Evolutionary conservation across 2,888 invertebrate species (phyloP).

Genomic region (Tanytarsus gracilentus): DNA sequence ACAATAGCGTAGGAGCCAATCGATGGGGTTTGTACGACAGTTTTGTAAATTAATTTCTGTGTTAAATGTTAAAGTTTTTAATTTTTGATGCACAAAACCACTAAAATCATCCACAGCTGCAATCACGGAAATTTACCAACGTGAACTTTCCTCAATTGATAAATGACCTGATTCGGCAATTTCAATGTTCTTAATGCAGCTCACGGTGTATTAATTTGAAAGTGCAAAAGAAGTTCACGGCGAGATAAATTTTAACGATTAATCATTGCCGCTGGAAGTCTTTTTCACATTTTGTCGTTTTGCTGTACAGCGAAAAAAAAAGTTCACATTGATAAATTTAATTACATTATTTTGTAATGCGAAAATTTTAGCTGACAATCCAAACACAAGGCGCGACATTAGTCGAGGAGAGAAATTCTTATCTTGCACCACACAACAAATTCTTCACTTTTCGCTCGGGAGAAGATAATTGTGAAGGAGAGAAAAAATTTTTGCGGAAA

Average conservation of each 20-base stretch:
- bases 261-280: slow-evolving; percentile 5
- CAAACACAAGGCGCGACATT: not conserved
- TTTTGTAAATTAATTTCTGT: too few relatives aligned
- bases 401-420: not conserved
- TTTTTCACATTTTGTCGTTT: not conserved
- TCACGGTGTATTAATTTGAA: not conserved
- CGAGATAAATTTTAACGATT: slow-evolving; percentile 11
- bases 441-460: not conserved
- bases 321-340: slow-evolving; percentile 4
- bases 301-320: not conserved
- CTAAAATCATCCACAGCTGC: too few relatives aligned
- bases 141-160: slow-evolving; percentile 7
- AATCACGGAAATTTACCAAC: not conserved
- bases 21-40: too few relatives aligned
- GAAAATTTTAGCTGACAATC: too few relatives aligned
- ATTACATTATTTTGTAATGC: slow-evolving; percentile 17
- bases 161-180: slow-evolving; percentile 1
- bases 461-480: not conserved
- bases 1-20: too few relatives aligned
- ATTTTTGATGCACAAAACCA: too few relatives aligned
- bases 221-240: not conserved
- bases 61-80: too few relatives aligned
- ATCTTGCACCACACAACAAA: slow-evolving; percentile 18
- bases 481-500: not conserved
- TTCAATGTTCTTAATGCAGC: not conserved